phyloP scores from a whole-genome alignment of 2,888 invertebrate genomes.

The Petrolisthes cinctipes region DNA sequence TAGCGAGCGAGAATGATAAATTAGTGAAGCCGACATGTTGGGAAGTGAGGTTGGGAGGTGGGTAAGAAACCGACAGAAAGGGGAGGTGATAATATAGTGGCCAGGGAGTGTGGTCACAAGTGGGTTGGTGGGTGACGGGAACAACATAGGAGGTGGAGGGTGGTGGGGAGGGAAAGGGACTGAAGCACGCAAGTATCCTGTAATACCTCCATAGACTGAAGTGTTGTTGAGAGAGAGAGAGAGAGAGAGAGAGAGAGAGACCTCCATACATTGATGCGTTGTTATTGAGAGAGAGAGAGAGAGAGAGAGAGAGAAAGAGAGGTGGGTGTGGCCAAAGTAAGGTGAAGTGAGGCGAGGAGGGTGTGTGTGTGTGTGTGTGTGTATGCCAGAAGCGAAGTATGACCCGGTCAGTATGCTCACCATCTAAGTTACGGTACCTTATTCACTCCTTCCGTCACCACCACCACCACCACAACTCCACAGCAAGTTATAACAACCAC shows the following conservation, averaged over 20 bases:
- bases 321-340: constrained; percentile 18
- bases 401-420: no score
- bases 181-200: background rate
- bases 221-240: background rate
- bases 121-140: no score
- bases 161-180: no score
- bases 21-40: no score
- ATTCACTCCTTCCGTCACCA: no score
- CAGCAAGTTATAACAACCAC: no score
- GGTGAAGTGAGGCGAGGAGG: constrained; percentile 6
- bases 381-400: no score
- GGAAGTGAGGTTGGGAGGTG: background rate
- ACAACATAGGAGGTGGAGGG: no score
- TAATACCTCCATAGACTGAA: background rate
- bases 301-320: constrained; percentile 20
- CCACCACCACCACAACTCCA: no score
- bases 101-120: background rate
- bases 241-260: constrained; percentile 17
- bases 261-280: background rate
- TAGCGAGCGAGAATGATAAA: background rate
- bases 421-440: no score
- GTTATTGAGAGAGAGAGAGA: constrained; percentile 37
- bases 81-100: background rate
- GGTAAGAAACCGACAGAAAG: background rate
- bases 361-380: no score